Conservation (phyloP, 2,888 invertebrate genomes). For the Trichogramma evanescens region DNA sequence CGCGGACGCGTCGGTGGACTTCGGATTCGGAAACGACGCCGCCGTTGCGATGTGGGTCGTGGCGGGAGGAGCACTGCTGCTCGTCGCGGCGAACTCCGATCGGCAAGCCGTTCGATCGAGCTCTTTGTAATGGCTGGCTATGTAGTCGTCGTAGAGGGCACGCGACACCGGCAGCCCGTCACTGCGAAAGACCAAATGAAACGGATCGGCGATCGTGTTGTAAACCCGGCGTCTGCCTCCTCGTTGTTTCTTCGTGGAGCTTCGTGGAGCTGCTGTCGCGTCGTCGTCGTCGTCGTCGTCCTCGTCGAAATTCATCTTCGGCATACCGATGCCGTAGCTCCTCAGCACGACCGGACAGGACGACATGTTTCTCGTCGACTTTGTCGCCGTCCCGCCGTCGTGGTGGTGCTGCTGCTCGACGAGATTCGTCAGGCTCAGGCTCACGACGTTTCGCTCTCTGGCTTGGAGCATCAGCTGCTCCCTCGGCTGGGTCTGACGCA, state of each 20-base stretch:
- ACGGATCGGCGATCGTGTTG: conserved; percentile 72
- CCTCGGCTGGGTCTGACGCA: conserved; percentile 32
- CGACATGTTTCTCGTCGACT: not conserved
- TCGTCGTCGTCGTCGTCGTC: conserved; percentile 29
- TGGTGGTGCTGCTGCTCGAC: conserved; percentile 52
- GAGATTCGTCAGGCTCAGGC: conserved; percentile 59
- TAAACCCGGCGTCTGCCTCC: conserved; percentile 49
- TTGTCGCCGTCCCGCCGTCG: no score
- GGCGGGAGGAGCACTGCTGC: not conserved
- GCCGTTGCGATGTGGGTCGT: not conserved
- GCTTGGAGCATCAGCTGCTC: conserved; percentile 27
- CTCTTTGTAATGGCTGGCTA: conserved; percentile 59
- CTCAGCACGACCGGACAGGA: conserved; percentile 56
- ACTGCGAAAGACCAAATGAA: conserved; percentile 67
- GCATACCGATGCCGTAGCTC: conserved; percentile 50
- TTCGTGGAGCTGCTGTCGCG: not conserved
- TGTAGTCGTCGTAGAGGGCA: conserved; percentile 63
- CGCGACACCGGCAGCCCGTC: conserved; percentile 70
- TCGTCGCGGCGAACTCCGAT: conserved; percentile 29
- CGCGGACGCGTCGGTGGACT: no score
- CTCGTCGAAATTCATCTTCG: conserved; percentile 40
- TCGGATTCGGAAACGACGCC: no score
- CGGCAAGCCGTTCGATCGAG: conserved; percentile 49
- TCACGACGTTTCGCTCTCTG: conserved; percentile 34
- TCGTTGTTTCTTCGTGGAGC: conserved; percentile 39